These are phyloP conservation scores for Agonopterix subpropinquella DNA, from an alignment of 2,888 invertebrate genomes.

Conservation along the genomic window DNA sequence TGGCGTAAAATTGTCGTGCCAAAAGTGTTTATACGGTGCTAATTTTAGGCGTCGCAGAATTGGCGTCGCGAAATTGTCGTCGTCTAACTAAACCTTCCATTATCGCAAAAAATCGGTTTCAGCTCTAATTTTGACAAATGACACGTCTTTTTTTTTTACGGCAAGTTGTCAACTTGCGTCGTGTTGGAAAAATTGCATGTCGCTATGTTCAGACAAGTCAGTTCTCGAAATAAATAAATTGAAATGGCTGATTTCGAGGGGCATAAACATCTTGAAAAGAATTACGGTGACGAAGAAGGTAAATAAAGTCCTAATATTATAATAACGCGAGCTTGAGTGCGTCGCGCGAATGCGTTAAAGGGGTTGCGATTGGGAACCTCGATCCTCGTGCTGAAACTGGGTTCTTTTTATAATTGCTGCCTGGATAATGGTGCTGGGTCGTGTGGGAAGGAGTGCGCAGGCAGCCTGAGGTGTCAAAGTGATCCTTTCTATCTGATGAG, in stretches of 20 bases:
- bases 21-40: too few relatives aligned
- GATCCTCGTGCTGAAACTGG: slow-evolving; percentile 70
- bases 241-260: slow-evolving; percentile 72
- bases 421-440: slow-evolving; percentile 65
- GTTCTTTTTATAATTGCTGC: slow-evolving; percentile 75
- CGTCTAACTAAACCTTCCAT: too few relatives aligned
- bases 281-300: slow-evolving; percentile 72
- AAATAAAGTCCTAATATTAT: slow-evolving; percentile 66
- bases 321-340: slow-evolving; percentile 53
- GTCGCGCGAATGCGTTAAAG: slow-evolving; percentile 29
- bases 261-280: slow-evolving; percentile 68
- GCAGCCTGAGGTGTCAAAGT: slow-evolving; percentile 39
- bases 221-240: slow-evolving; percentile 70
- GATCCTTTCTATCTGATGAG: slow-evolving; percentile 21
- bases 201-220: slow-evolving; percentile 72
- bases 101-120: neutral
- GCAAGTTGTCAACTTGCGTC: slow-evolving; percentile 59
- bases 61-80: too few relatives aligned
- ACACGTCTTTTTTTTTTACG: slow-evolving; percentile 48
- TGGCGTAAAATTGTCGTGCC: too few relatives aligned
- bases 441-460: slow-evolving; percentile 49
- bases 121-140: slow-evolving; percentile 35
- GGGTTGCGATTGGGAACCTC: slow-evolving; percentile 37
- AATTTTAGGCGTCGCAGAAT: too few relatives aligned
- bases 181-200: slow-evolving; percentile 68